phyloP scores from a whole-genome alignment of 2,888 invertebrate genomes.

The Calephelis perditalis region DNA sequence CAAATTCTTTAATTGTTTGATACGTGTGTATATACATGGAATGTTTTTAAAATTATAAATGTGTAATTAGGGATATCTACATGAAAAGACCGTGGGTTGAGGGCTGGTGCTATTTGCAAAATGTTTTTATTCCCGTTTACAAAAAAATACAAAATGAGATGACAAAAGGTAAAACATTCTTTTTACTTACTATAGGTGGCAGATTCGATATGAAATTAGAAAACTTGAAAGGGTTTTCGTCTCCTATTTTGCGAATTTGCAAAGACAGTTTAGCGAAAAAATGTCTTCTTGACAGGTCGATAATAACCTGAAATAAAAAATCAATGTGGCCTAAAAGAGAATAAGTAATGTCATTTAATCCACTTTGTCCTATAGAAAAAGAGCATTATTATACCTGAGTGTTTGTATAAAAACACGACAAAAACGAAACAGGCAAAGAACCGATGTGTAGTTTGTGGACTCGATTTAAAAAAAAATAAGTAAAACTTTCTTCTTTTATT shows the following conservation, averaged over 20 bases:
- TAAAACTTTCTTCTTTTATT: neutral
- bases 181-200: conserved; percentile 70
- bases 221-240: conserved; percentile 74
- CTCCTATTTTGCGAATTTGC: conserved; percentile 76
- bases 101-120: neutral
- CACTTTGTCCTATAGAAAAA: conserved; percentile 22
- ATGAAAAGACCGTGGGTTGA: neutral
- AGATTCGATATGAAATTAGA: conserved; percentile 76
- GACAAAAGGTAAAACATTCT: neutral
- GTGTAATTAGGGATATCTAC: neutral
- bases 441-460: conserved; percentile 5
- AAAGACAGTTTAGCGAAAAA: conserved; percentile 63
- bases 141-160: neutral
- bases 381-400: conserved; percentile 26
- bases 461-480: neutral
- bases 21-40: neutral
- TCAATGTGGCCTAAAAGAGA: conserved; percentile 55
- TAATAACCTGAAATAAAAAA: conserved; percentile 76
- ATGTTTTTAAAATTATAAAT: neutral
- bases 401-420: conserved; percentile 9
- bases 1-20: neutral
- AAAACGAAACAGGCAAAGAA: conserved; percentile 13
- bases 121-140: neutral
- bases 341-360: conserved; percentile 23
- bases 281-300: conserved; percentile 76